phyloP scores from a whole-genome alignment of 1,140 invertebrate species.

The Hycleus cichorii region DNA sequence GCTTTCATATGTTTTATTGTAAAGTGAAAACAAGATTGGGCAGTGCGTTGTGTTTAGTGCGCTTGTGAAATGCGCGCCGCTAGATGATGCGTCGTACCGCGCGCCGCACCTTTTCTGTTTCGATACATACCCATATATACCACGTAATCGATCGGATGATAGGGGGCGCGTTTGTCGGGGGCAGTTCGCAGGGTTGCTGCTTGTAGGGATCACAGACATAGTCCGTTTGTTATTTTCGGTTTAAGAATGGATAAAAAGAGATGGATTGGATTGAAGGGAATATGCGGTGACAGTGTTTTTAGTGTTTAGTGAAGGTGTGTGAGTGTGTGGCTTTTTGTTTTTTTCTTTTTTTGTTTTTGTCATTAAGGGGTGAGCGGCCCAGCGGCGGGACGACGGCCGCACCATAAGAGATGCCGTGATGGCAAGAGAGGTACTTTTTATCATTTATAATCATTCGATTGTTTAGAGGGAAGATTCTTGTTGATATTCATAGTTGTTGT shows the following conservation, averaged over 20 bases:
- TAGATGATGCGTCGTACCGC: slow-evolving; percentile 10
- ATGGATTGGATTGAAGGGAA: slow-evolving; percentile 29
- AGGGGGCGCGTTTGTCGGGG: slow-evolving; percentile 34
- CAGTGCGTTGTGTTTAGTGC: slow-evolving; percentile 1
- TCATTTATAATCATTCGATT: neutral
- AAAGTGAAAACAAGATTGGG: neutral
- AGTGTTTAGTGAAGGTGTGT: neutral
- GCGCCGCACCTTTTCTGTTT: slow-evolving; percentile 27
- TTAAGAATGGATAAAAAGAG: slow-evolving; percentile 38
- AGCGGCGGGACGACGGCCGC: slow-evolving; percentile 32
- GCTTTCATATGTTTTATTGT: too few species aligned
- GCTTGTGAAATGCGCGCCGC: slow-evolving; percentile 5
- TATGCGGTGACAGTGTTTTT: slow-evolving; percentile 26
- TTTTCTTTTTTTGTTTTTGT: slow-evolving; percentile 17
- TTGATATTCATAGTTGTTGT: neutral
- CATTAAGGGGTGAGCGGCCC: slow-evolving; percentile 26
- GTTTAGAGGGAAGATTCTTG: neutral
- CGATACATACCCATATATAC: neutral
- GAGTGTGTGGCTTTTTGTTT: slow-evolving; percentile 27
- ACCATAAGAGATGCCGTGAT: slow-evolving; percentile 50
- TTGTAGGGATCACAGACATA: slow-evolving; percentile 32
- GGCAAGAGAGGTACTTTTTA: slow-evolving; percentile 50
- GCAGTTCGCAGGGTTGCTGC: slow-evolving; percentile 38
- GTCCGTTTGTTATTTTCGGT: slow-evolving; percentile 31
- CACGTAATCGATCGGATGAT: slow-evolving; percentile 34